phyloP scores from a whole-genome alignment of 1,140 invertebrate genomes.

The Dysdera silvatica region DNA sequence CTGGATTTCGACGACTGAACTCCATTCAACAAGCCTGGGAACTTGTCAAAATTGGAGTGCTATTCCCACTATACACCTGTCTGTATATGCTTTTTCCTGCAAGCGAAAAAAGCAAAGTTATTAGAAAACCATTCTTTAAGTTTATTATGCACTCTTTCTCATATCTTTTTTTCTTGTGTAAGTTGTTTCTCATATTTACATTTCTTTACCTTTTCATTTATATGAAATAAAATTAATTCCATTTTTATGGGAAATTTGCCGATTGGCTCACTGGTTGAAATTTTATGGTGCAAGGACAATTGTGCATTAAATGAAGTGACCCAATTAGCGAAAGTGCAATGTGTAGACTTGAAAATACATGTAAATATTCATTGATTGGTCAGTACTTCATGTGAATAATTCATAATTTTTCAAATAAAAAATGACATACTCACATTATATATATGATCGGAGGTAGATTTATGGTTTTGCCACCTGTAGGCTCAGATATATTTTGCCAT shows the following conservation, averaged over 20 bases:
- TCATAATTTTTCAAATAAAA: too few species aligned
- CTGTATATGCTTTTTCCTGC: conserved; percentile 88
- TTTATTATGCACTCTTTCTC: conserved; percentile 97
- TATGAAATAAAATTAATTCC: neutral
- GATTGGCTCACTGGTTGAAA: too few species aligned
- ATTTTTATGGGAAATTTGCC: too few species aligned
- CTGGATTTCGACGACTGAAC: conserved; percentile 89
- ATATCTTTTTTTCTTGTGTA: conserved; percentile 89
- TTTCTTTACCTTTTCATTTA: neutral
- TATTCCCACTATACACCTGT: conserved; percentile 88
- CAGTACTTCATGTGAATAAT: too few species aligned
- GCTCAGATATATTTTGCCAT: too few species aligned
- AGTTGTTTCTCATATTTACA: conserved; percentile 40
- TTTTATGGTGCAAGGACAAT: neutral
- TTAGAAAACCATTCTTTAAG: conserved; percentile 97
- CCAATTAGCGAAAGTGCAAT: too few species aligned
- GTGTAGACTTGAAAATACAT: too few species aligned
- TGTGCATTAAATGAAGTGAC: too few species aligned
- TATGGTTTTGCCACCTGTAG: too few species aligned
- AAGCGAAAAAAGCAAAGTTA: conserved; percentile 75
- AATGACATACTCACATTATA: too few species aligned
- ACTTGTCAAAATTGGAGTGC: conserved; percentile 81
- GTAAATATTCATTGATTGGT: too few species aligned
- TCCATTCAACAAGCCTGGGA: conserved; percentile 85
- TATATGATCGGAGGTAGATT: too few species aligned